phyloP scores from a whole-genome alignment of 2,113 vertebrate species.

The Myiopsitta monachus region DNA sequence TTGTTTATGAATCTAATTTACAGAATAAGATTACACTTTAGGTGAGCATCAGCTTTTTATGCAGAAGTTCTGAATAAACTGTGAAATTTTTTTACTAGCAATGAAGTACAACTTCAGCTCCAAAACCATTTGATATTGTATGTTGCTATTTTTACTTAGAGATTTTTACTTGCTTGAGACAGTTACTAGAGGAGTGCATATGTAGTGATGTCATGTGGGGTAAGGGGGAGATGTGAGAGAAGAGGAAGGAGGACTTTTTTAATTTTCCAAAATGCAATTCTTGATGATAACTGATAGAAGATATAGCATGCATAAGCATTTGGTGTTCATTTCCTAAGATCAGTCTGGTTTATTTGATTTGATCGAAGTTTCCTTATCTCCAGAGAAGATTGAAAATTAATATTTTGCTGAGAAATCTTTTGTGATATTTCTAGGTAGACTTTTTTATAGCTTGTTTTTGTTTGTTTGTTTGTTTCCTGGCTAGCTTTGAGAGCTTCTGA shows the following conservation, averaged over 20 bases:
- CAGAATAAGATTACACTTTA: not conserved
- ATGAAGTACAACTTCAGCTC: not conserved
- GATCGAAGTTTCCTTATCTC: not conserved
- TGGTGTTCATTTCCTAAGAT: not conserved
- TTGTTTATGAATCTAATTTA: not conserved
- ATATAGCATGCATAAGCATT: not conserved
- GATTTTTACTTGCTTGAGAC: not conserved
- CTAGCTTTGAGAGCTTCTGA: not conserved
- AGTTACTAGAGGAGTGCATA: not conserved
- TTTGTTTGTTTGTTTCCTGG: not conserved
- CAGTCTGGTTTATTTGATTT: conserved; percentile 2
- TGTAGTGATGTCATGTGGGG: not conserved
- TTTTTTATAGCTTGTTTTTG: not conserved
- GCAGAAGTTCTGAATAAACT: not conserved
- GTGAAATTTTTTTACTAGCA: not conserved
- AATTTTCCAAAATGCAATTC: not conserved
- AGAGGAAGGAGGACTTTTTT: not conserved
- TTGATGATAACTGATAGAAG: not conserved
- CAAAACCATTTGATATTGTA: not conserved
- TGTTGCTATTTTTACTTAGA: not conserved
- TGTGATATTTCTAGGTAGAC: not conserved
- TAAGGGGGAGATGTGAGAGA: not conserved
- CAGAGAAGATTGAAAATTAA: conserved; percentile 17
- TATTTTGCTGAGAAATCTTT: conserved; percentile 6
- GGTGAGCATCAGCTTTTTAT: not conserved